These are phyloP conservation scores for Pteruthius melanotis DNA, from an alignment of 2,113 vertebrate species.

Conservation along the genomic window DNA sequence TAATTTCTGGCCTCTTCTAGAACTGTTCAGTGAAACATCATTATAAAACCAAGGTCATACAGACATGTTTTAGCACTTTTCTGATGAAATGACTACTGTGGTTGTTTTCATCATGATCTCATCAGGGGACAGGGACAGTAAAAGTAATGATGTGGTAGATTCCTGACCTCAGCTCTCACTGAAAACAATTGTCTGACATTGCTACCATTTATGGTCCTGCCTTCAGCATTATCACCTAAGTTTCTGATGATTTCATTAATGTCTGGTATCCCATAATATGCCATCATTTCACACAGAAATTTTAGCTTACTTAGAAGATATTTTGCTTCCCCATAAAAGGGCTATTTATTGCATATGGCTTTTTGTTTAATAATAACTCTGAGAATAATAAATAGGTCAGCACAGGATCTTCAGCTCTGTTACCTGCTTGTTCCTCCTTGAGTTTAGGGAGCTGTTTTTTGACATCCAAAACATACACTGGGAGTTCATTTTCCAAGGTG, in stretches of 20 bases:
- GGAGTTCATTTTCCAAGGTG: background rate
- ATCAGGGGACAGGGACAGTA: background rate
- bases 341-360: background rate
- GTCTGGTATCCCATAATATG: background rate
- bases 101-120: background rate
- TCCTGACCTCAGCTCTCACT: constrained; percentile 1
- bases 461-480: background rate
- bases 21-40: background rate
- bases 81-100: background rate
- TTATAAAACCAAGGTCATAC: background rate
- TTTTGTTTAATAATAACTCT: background rate
- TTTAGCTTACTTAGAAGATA: background rate
- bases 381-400: background rate
- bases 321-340: background rate
- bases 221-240: background rate
- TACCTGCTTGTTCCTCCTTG: background rate
- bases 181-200: background rate
- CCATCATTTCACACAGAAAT: background rate
- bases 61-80: background rate
- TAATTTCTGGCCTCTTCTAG: background rate
- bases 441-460: background rate
- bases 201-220: background rate
- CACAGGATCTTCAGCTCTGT: background rate
- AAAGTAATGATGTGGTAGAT: background rate
- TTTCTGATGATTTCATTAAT: background rate